Percentiles rank a stretch among this genome's conserved stretches.
Evolutionary conservation across 2,888 invertebrate genomes (phyloP).

Genomic region (Phyllotreta striolata): DNA sequence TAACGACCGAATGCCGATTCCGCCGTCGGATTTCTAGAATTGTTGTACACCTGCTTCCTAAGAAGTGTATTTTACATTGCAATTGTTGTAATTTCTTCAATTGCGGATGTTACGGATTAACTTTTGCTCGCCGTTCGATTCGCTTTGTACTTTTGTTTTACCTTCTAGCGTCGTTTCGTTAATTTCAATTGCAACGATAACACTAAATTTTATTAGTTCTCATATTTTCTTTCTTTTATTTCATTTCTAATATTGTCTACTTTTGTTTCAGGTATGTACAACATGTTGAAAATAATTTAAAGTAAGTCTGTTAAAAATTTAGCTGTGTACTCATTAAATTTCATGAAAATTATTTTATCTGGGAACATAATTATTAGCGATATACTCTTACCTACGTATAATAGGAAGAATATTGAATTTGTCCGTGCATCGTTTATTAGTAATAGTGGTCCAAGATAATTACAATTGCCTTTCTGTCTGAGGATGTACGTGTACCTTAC

Average conservation of each 20-base stretch:
- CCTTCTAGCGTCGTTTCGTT: slow-evolving; percentile 24
- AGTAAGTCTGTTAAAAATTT: too few relatives aligned
- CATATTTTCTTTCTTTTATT: background rate
- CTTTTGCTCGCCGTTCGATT: slow-evolving; percentile 24
- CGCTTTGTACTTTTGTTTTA: slow-evolving; percentile 32
- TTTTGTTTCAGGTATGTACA: too few relatives aligned
- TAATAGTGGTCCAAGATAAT: slow-evolving; percentile 34
- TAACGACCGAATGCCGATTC: slow-evolving; percentile 8
- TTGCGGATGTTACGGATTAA: slow-evolving; percentile 40
- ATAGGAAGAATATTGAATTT: background rate
- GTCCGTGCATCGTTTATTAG: slow-evolving; percentile 19
- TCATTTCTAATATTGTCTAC: background rate
- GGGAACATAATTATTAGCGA: too few relatives aligned
- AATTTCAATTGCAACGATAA: slow-evolving; percentile 28
- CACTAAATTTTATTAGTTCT: background rate
- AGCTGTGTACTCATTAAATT: background rate
- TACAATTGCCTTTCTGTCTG: slow-evolving; percentile 21
- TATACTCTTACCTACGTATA: background rate
- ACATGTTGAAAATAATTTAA: too few relatives aligned
- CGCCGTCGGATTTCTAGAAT: slow-evolving; percentile 1
- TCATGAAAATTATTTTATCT: background rate
- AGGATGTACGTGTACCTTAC: slow-evolving; percentile 35
- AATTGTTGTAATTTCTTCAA: slow-evolving; percentile 32
- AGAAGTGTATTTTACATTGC: slow-evolving; percentile 10
- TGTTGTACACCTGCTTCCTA: slow-evolving; percentile 14